Evolutionary conservation across 2,797 vertebrate genomes (phyloP), one percentile per base, ranked within the genome.

Genomic region (Microchirus variegatus): DNA sequence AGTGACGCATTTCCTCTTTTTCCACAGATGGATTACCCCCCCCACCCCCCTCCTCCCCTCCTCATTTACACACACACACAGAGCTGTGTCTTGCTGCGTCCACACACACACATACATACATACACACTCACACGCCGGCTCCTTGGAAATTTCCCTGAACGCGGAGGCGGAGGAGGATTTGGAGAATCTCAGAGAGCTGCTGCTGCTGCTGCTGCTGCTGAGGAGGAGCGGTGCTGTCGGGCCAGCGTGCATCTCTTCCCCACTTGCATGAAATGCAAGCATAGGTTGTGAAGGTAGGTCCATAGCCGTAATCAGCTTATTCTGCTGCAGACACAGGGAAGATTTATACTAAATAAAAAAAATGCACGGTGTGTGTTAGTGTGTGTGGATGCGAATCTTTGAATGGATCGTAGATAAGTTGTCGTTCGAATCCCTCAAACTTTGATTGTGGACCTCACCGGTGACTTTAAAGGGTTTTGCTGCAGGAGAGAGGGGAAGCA

Each of bases 1-100:
- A 80, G 81, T 94, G 91, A 93, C 91, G 93, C 63, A 89, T 86
- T 92, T 94, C 93, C 93, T 89, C 52, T 80, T 53, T 67, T 78
- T 77, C 81, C 31, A 31, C 31, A 6, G 31, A 6, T 8, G 31
- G 31, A 31, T 31, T 31, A 68, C 56, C 36, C 4, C 67, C 78
- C 82, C n/a, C n/a, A n/a, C n/a, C n/a, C n/a, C n/a, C n/a, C n/a
- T n/a, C n/a, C n/a, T n/a, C n/a, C 67, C 74, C 72, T 52, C 66
- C 66, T 61, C 48, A 46, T 63, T 66, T 38, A 68, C 65, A 64
- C 67, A 53, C 55, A 53, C 59, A 31, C 13, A 50, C 48, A 14
- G 31, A 6, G 31, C 31, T 31, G 31, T 31, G 22, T 31, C 5
- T 8, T 31, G 31, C 31, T 31, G 31, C 31, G 5, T 42, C 66